phyloP scores from a whole-genome alignment of 2,888 invertebrate species.

The Phorcus lineatus region DNA sequence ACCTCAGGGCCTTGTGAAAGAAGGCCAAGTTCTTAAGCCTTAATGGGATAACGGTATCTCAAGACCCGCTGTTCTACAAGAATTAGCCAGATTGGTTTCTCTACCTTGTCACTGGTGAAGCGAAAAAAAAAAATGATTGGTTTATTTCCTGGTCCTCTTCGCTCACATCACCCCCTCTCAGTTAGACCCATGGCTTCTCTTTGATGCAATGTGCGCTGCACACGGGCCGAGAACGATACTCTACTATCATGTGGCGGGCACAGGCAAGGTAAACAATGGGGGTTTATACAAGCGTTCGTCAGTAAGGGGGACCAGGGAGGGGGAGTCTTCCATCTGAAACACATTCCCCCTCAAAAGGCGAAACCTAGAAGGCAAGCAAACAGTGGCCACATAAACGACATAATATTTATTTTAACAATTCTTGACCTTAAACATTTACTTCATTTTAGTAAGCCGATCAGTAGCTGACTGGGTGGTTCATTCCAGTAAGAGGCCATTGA shows the following conservation, averaged over 20 bases:
- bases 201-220: constrained; percentile 30
- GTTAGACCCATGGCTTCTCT: constrained; percentile 21
- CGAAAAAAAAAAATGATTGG: constrained; percentile 27
- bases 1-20: too few relatives aligned
- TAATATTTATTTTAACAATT: constrained; percentile 52
- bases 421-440: constrained; percentile 50
- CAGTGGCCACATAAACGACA: constrained; percentile 40
- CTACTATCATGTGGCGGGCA: constrained; percentile 25
- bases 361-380: constrained; percentile 40
- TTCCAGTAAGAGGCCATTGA: neutral
- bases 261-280: constrained; percentile 25
- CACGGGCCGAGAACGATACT: constrained; percentile 29
- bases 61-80: neutral
- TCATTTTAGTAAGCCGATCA: constrained; percentile 31
- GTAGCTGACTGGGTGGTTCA: constrained; percentile 37
- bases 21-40: too few relatives aligned
- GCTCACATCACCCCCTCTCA: neutral
- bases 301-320: constrained; percentile 10
- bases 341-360: constrained; percentile 32
- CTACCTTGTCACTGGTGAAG: neutral
- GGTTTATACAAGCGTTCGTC: constrained; percentile 27
- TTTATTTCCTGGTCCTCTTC: constrained; percentile 18
- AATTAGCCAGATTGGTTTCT: neutral
- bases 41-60: too few relatives aligned
- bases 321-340: constrained; percentile 24